These are phyloP conservation scores for Temnothorax ravouxi DNA, from an alignment of 2,888 invertebrate species.

Conservation along the genomic window DNA sequence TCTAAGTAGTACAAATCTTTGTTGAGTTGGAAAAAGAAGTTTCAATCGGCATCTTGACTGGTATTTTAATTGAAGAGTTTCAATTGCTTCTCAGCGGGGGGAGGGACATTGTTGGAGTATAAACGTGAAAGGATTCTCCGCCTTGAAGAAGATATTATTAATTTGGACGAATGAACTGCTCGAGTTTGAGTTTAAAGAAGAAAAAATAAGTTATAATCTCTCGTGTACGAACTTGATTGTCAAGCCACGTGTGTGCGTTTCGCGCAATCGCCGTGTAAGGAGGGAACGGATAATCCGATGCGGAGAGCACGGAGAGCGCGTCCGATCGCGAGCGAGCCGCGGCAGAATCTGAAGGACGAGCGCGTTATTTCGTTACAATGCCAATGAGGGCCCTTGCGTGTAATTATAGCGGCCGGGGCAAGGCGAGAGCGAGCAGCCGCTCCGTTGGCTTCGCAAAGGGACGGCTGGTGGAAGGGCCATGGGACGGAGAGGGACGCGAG, in stretches of 20 bases:
- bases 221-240: not conserved
- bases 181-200: not conserved
- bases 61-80: conserved; percentile 38
- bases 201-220: not conserved
- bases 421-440: conserved; percentile 60
- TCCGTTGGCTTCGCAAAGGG: conserved; percentile 64
- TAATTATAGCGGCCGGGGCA: conserved; percentile 66
- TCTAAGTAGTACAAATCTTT: conserved; percentile 28
- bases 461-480: conserved; percentile 30
- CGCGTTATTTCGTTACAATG: conserved; percentile 64
- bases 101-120: not conserved
- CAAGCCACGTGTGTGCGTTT: not conserved
- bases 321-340: conserved; percentile 23
- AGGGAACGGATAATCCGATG: conserved; percentile 18
- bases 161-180: not conserved
- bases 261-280: not conserved
- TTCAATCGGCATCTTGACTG: conserved; percentile 31
- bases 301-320: too few relatives aligned
- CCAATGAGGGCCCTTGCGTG: conserved; percentile 44
- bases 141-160: conserved; percentile 5
- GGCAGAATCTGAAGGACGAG: conserved; percentile 38
- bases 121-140: not conserved
- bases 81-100: not conserved
- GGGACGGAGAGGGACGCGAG: conserved; percentile 17
- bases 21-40: conserved; percentile 40